Percentiles rank a stretch among this genome's conserved stretches.
These are phyloP conservation scores for Pseudorasbora parva DNA, from an alignment of 2,113 vertebrate species.

Conservation along the genomic window DNA sequence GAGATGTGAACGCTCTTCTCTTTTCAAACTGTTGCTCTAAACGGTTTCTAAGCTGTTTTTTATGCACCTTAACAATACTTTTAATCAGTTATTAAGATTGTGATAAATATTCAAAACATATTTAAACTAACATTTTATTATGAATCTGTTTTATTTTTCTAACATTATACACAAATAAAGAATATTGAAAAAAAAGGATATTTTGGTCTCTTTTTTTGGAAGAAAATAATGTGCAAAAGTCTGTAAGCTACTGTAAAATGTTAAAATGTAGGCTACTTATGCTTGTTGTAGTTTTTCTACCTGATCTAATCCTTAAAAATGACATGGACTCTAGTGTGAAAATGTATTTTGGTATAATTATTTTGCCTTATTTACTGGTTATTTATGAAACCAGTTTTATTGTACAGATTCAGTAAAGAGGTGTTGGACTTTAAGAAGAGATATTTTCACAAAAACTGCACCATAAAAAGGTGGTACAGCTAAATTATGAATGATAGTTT, in stretches of 20 bases:
- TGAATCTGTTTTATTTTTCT: background rate
- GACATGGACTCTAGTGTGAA: too few relatives aligned
- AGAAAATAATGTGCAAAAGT: background rate
- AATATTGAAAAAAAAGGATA: too few relatives aligned
- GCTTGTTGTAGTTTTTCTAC: too few relatives aligned
- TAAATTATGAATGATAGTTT: too few relatives aligned
- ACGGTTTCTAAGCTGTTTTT: background rate
- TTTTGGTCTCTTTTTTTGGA: background rate
- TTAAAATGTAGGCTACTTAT: too few relatives aligned
- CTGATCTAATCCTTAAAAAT: too few relatives aligned
- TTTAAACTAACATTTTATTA: background rate
- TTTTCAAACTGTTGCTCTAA: background rate
- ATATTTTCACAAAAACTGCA: background rate
- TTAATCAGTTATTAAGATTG: background rate
- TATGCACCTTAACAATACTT: background rate
- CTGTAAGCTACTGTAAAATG: background rate
- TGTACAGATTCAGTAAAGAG: background rate
- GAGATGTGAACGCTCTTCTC: background rate
- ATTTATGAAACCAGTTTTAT: too few relatives aligned
- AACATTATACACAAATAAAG: conserved; percentile 4
- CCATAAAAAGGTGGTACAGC: too few relatives aligned
- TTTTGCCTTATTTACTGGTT: too few relatives aligned
- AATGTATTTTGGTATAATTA: too few relatives aligned
- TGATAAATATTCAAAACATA: background rate
- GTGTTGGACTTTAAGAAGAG: background rate